These are phyloP conservation scores for Planococcus citri DNA, from an alignment of 1,140 invertebrate genomes.

Conservation along the genomic window DNA sequence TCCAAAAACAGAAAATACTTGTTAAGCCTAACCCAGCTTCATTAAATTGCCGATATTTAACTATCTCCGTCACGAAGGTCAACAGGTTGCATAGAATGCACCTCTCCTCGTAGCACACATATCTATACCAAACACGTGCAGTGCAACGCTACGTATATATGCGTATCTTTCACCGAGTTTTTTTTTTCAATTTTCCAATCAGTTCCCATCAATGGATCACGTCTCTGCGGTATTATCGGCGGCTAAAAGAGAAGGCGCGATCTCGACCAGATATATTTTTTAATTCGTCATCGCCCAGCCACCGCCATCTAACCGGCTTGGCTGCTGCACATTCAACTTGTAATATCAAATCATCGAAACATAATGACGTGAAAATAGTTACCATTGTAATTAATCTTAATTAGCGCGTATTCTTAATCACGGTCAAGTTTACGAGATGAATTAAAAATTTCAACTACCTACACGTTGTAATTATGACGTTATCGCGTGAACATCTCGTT, in stretches of 20 bases:
- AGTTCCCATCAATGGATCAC: no score
- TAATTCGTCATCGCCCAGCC: neutral
- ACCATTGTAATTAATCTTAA: neutral
- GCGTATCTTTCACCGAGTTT: no score
- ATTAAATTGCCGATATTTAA: conserved; percentile 5
- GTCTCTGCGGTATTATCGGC: no score
- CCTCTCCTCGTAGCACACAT: no score
- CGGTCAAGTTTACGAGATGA: neutral
- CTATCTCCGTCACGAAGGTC: neutral
- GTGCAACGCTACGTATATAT: neutral
- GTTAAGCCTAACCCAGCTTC: neutral
- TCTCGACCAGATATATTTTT: neutral
- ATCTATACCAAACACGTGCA: neutral
- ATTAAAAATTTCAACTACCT: neutral
- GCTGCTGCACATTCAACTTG: no score
- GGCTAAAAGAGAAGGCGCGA: no score
- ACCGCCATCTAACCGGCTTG: neutral
- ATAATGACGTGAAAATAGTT: neutral
- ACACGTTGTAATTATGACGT: neutral
- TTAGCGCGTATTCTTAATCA: neutral
- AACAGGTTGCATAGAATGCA: conserved; percentile 2
- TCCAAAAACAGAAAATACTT: neutral
- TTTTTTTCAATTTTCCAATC: neutral
- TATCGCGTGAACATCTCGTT: neutral
- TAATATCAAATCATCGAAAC: no score